A percentile compares a stretch with the other conserved stretches of the same genome.
Evolutionary conservation across 2,888 invertebrate genomes (phyloP).

Genomic region (Drosophila peninsularis): DNA sequence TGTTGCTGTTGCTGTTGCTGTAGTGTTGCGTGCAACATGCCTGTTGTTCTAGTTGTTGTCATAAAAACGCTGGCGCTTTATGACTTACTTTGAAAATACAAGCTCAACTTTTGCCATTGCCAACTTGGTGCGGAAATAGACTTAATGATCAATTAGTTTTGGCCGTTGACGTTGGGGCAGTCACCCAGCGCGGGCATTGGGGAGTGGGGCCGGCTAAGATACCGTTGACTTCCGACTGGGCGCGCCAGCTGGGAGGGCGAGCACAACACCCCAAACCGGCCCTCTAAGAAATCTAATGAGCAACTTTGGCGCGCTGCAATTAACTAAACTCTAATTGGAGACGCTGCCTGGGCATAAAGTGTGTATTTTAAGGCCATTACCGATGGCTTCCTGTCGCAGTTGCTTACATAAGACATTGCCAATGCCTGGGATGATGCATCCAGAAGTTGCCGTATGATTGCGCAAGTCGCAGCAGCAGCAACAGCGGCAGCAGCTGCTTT

Average conservation of each 20-base stretch:
- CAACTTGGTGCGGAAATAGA: slow-evolving; percentile 72
- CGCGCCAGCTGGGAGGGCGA: slow-evolving; percentile 41
- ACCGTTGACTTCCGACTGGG: slow-evolving; percentile 74
- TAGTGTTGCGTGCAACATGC: slow-evolving; percentile 68
- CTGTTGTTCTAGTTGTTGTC: slow-evolving; percentile 59
- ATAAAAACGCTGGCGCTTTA: slow-evolving; percentile 73
- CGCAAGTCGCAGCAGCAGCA: slow-evolving; percentile 62
- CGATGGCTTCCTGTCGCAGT: slow-evolving; percentile 74
- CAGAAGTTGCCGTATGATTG: slow-evolving; percentile 75
- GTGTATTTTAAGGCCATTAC: slow-evolving; percentile 79
- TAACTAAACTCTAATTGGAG: slow-evolving; percentile 75
- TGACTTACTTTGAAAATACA: slow-evolving; percentile 66
- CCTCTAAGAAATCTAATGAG: slow-evolving; percentile 56
- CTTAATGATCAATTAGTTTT: slow-evolving; percentile 79
- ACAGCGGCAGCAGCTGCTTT: slow-evolving; percentile 63
- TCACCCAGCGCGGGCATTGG: slow-evolving; percentile 7
- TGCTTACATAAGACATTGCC: slow-evolving; percentile 55
- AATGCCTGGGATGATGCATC: slow-evolving; percentile 58
- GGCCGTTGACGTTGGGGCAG: slow-evolving; percentile 38
- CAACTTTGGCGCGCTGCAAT: slow-evolving; percentile 72
- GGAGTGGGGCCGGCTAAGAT: neutral
- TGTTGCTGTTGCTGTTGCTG: slow-evolving; percentile 16
- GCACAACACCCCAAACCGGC: slow-evolving; percentile 10
- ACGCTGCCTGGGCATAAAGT: slow-evolving; percentile 72
- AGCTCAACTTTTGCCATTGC: slow-evolving; percentile 42